Percentiles rank a stretch among this genome's conserved stretches.
Conservation (phyloP, 2,888 invertebrate species). For the Tachina grossa region DNA sequence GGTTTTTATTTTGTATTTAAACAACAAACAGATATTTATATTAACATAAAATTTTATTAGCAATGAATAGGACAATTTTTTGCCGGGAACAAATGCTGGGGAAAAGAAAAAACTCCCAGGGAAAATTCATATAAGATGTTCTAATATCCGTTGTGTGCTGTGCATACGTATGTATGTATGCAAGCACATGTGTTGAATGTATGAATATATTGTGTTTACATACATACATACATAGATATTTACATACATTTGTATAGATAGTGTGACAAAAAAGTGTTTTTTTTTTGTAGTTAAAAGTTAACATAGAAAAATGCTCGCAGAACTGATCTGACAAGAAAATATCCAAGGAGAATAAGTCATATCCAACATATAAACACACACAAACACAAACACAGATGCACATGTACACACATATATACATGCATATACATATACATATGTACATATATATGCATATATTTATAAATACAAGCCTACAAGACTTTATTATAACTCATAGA, state of each 20-base stretch:
- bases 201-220: too few relatives aligned
- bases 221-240: not conserved
- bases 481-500: slow-evolving; percentile 55
- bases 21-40: too few relatives aligned
- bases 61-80: too few relatives aligned
- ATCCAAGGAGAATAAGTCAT: slow-evolving; percentile 34
- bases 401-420: not conserved
- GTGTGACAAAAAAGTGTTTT: not conserved
- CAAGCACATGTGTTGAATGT: too few relatives aligned
- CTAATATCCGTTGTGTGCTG: too few relatives aligned
- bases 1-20: too few relatives aligned
- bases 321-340: slow-evolving; percentile 29
- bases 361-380: not conserved
- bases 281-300: slow-evolving; percentile 36
- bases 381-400: not conserved
- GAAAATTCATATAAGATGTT: too few relatives aligned
- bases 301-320: slow-evolving; percentile 27
- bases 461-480: not conserved
- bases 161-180: too few relatives aligned
- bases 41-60: too few relatives aligned
- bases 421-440: not conserved
- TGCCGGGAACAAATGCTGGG: too few relatives aligned
- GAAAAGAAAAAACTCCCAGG: too few relatives aligned
- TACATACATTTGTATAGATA: not conserved
- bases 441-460: not conserved